phyloP scores from a whole-genome alignment of 2,113 vertebrate species.

The Hydropotes inermis region DNA sequence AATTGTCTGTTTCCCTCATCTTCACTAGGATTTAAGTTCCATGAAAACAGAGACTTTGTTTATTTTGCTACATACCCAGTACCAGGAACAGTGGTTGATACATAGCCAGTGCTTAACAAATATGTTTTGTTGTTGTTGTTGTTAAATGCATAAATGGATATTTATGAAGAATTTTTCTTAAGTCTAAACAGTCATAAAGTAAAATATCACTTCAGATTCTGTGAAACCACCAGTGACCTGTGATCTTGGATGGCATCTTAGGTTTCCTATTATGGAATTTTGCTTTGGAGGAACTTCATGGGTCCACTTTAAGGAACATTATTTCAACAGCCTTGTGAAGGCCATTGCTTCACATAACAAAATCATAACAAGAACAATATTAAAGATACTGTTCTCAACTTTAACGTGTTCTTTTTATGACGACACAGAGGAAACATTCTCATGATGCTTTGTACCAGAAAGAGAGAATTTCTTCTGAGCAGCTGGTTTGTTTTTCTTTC shows the following conservation, averaged over 20 bases:
- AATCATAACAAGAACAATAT: not conserved
- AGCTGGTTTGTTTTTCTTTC: not conserved
- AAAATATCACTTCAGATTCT: not conserved
- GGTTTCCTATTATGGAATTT: not conserved
- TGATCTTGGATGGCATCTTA: not conserved
- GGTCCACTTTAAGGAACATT: not conserved
- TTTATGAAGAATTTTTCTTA: constrained; percentile 18
- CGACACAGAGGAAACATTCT: not conserved
- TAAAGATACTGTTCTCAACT: not conserved
- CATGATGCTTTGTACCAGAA: not conserved
- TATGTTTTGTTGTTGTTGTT: not conserved
- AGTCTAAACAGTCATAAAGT: not conserved
- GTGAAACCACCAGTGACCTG: not conserved
- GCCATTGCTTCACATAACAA: not conserved
- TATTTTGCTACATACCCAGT: not conserved
- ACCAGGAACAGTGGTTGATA: not conserved
- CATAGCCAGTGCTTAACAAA: not conserved
- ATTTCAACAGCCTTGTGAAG: not conserved
- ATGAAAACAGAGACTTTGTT: not conserved
- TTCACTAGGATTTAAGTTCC: not conserved
- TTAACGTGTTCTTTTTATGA: not conserved
- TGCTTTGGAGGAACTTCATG: not conserved
- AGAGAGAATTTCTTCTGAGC: not conserved
- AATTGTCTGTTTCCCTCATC: not conserved
- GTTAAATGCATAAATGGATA: not conserved